Conservation (phyloP, 2,797 vertebrate genomes). For the Sitta carolinensis region DNA sequence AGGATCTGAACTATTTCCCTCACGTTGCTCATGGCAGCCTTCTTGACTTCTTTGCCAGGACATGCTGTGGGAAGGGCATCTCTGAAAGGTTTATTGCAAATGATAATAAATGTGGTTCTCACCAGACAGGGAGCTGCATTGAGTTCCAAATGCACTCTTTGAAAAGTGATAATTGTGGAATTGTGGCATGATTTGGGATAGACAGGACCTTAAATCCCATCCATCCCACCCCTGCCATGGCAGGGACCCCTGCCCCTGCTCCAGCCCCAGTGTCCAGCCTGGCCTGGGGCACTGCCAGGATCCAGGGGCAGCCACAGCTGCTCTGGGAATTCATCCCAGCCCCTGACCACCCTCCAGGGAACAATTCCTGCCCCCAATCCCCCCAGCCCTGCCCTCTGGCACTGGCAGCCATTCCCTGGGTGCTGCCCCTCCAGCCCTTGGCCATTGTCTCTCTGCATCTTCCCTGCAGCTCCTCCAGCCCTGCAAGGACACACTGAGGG, state of each 20-base stretch:
- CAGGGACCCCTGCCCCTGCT: not conserved
- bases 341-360: no score
- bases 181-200: accelerated
- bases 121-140: accelerated
- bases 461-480: no score
- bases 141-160: not conserved
- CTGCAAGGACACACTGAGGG: no score
- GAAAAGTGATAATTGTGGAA: not conserved
- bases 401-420: no score
- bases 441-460: no score
- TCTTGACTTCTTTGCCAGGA: not conserved
- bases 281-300: not conserved
- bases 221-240: accelerated
- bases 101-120: not conserved
- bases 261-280: not conserved
- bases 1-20: not conserved
- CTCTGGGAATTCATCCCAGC: no score
- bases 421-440: no score
- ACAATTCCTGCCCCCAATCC: no score
- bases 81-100: not conserved
- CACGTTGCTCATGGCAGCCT: not conserved
- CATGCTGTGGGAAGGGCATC: accelerated
- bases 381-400: no score
- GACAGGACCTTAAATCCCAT: accelerated
- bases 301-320: not conserved